Evolutionary conservation across 2,888 invertebrate species (phyloP).

Genomic region (Pristionchus mayeri): DNA sequence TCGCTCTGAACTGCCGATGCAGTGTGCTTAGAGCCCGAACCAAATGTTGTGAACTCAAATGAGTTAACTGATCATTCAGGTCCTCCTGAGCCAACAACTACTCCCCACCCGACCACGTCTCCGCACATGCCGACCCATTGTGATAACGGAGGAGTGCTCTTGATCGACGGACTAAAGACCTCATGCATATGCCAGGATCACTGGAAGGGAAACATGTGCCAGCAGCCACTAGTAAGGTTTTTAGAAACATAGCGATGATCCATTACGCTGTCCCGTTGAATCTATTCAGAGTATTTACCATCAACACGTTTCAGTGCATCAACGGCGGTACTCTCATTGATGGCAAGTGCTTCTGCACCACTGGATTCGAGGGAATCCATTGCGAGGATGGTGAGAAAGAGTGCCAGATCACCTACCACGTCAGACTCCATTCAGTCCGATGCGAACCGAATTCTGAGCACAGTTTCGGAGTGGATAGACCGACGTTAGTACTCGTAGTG

Average conservation of each 20-base stretch:
- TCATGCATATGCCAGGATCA: conserved; percentile 37
- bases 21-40: neutral
- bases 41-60: neutral
- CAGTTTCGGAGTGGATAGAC: neutral
- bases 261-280: neutral
- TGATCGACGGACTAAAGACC: neutral
- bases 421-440: conserved; percentile 35
- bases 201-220: neutral
- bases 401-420: too few relatives aligned
- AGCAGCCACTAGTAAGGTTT: neutral
- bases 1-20: too few relatives aligned
- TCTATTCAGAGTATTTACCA: too few relatives aligned
- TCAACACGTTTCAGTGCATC: neutral
- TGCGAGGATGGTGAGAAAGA: conserved; percentile 4
- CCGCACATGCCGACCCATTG: neutral
- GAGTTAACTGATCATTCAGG: neutral
- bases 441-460: neutral
- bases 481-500: neutral
- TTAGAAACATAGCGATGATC: neutral
- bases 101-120: neutral
- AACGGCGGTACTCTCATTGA: conserved; percentile 20
- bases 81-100: neutral
- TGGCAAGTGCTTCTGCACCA: neutral
- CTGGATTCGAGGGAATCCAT: neutral
- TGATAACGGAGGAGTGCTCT: neutral